Evolutionary conservation across 1,140 invertebrate species (phyloP).

Genomic region (Hylaeus volcanicus): DNA sequence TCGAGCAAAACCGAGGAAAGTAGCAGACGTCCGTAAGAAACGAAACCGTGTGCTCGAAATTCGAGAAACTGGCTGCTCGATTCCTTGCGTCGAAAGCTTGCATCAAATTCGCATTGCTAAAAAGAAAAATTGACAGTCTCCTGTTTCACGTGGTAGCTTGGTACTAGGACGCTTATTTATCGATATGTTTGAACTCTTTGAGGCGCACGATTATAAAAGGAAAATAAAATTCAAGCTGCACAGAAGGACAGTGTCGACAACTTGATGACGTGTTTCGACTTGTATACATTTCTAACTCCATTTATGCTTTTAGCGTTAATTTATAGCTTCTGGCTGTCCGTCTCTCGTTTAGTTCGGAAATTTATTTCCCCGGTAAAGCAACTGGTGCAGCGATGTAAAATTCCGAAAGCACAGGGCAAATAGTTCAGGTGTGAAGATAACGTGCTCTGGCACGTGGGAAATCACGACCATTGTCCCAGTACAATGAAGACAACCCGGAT

Average conservation of each 20-base stretch:
- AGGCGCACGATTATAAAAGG: no score
- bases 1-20: not conserved
- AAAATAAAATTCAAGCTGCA: no score
- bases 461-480: conserved; percentile 30
- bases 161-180: no score
- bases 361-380: not conserved
- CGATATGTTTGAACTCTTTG: no score
- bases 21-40: conserved; percentile 1
- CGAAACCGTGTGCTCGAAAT: conserved; percentile 4
- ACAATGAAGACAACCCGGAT: conserved; percentile 18
- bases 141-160: no score
- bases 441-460: conserved; percentile 38
- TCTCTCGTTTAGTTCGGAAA: not conserved
- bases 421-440: not conserved
- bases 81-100: not conserved
- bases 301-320: no score
- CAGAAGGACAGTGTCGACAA: no score
- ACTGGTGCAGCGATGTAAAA: not conserved
- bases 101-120: not conserved
- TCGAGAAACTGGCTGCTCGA: not conserved
- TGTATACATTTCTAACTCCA: no score
- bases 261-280: no score
- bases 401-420: not conserved
- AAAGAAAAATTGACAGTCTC: no score
- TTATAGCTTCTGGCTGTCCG: not conserved